Base-by-base conservation (phyloP, 92 coral and sea anemone genomes). In the Porites rus region DNA sequence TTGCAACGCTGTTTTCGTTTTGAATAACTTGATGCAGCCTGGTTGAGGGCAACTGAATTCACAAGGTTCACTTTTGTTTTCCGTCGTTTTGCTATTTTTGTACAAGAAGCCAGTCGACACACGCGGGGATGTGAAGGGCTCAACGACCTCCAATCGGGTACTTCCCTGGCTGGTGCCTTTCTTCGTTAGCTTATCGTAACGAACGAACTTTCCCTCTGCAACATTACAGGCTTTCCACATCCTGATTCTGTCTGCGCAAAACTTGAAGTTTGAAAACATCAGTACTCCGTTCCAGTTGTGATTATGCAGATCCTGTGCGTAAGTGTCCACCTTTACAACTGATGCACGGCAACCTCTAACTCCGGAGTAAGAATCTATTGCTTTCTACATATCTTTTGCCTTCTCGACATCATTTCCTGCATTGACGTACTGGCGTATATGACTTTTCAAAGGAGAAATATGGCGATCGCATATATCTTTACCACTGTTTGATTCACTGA, bases 211-310 rank as follows among this genome's bases (percentile, higher is more conserved):
- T 1, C 84, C 84, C 5, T 80, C 59, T 20, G 76, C 64, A 50
- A 80, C 52, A 50, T 80, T 51, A 11, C n/a, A 80, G 59, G 75
- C 84, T 16, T 73, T 80, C 84, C 84, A 80, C 74, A 79, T 79
- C 17, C 72, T 22, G 66, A 79, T 79, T 61, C 84, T 72, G 17
- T 64, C 73, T 1, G 31, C 66, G 65, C 84, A 60, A 64, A 65
- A 79, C 62, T 60, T 69, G 54, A 79, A 79, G 74, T 46, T 80
- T 60, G 75, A 80, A 71, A 80, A 46, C 59, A 80, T 65, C 84
- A 43, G 84, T 11, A 67, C 72, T 13, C 51, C 84, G 53, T 60
- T 80, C 84, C 65, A 80, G 16, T 73, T 80, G 65, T 80, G 76
- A 51, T 64, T 80, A 51, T 66, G 65, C 8, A 80, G n/a, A 60